Evolutionary conservation across 2,113 vertebrate genomes (phyloP), one percentile per base, ranked within the genome.

Genomic region (Anhinga anhinga): DNA sequence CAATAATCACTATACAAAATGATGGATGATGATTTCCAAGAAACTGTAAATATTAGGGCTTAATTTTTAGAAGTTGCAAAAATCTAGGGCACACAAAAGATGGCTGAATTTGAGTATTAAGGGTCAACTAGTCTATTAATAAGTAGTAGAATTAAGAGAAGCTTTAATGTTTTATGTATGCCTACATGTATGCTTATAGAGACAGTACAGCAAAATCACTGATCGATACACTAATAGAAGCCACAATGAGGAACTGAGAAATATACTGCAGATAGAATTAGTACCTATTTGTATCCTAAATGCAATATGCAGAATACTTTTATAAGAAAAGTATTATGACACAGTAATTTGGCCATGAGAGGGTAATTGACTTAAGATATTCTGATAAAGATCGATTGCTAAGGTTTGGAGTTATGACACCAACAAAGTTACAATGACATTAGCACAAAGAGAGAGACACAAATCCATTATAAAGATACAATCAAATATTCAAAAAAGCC

Each of bases 401-500:
- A 61, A 95, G 98, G 97, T 96, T 97, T 97, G 82, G 96, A 97
- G 98, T 98, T 98, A 98, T 97, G 99, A 99, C 99, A 99, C 98
- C 98, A 98, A 98, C 98, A 99, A 99, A 99, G 99, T 98, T 97
- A 97, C 98, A 98, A 98, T 98, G 98, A 98, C 98, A 98, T 98
- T 98, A 98, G 98, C 98, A 98, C 99, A 99, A 98, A 98, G 98
- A 98, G 98, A 98, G 98, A 98, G 98, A 99, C 98, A 98, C 98
- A 98, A 98, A 99, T 99, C 99, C 98, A 99, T 99, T 99, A 99
- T 95, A 95, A 98, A 98, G 98, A 98, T 99, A 98, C 99, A 99
- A 99, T 99, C 99, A 99, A 99, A 99, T 99, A 99, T 99, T 99
- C 99, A 99, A 99, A 99, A 98, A 98, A 98, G 98, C 98, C 98